These are phyloP conservation scores for Oxyura jamaicensis DNA, from an alignment of 2,113 vertebrate species.

Conservation along the genomic window DNA sequence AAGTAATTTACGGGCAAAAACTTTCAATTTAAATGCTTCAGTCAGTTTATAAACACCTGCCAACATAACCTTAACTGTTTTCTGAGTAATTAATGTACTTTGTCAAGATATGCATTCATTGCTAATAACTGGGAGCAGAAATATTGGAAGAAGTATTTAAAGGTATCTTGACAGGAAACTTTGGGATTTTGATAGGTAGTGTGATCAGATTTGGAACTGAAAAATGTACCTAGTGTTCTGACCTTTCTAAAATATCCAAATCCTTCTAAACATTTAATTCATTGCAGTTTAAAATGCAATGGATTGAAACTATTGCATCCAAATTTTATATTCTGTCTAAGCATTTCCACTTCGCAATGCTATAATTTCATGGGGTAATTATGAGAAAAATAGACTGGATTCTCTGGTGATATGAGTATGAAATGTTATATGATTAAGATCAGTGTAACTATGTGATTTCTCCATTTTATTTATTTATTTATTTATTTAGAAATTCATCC, in stretches of 20 bases:
- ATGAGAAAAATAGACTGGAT: background rate
- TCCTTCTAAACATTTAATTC: background rate
- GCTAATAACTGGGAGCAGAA: background rate
- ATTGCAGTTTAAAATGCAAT: background rate
- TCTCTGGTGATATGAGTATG: background rate
- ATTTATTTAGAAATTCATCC: background rate
- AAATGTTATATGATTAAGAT: background rate
- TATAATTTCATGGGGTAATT: background rate
- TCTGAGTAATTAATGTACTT: accelerated
- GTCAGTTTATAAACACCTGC: background rate
- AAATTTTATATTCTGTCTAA: background rate
- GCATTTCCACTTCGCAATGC: background rate
- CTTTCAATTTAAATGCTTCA: background rate
- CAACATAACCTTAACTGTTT: background rate
- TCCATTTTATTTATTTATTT: background rate
- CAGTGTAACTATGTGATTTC: background rate
- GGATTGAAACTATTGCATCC: background rate
- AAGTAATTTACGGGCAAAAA: background rate
- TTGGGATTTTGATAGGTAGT: background rate
- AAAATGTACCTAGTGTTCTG: background rate
- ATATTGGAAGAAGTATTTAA: background rate
- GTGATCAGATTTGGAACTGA: background rate
- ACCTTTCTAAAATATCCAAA: background rate
- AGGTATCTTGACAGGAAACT: background rate
- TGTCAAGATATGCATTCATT: background rate